Evolutionary conservation across 2,888 invertebrate species (phyloP), one percentile per base, ranked within the genome.

Genomic region (Epiblema foenella): DNA sequence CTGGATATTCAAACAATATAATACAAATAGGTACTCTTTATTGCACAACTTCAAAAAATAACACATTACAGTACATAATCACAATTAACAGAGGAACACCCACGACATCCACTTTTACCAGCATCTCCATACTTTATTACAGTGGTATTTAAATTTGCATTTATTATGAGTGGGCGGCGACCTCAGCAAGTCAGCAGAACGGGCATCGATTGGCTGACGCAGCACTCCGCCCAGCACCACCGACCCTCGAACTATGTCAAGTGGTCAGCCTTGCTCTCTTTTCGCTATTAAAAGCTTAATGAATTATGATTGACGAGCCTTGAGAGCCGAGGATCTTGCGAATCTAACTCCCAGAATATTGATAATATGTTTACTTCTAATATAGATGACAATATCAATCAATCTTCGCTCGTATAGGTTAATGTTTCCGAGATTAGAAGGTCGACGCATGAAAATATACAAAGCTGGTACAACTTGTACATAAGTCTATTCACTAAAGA

Each of bases 241-340:
- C 85, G 83, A 81, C 84, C 82, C 81, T 77, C 81, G 78, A 93
- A 89, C 84, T 91, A 79, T 93, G 93, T 93, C 93, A 93, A 93
- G 93, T 85, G 86, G 78, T 77, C 85, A 91, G 90, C 93, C 93
- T 93, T 92, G 93, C 89, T 90, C 93, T 88, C 89, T 86, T 92
- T 93, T 82, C 81, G 84, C 90, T 92, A 90, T 90, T 92, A 91
- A 92, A 90, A 91, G 89, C 91, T 84, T 92, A 89, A 91, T 90
- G 89, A 90, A 89, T 89, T 86, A 89, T 85, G 85, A 87, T 89
- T 85, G 84, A 86, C 81, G 84, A 85, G 79, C 78, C 83, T 87
- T 77, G 77, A 89, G 84, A 84, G 77, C 76, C 20, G 73, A 75
- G 77, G 46, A 46, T n/a, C 46, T 46, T 46, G 46, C 46, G n/a